Base-by-base conservation (phyloP, 2,888 invertebrate species). In the Lottia gigantea region DNA sequence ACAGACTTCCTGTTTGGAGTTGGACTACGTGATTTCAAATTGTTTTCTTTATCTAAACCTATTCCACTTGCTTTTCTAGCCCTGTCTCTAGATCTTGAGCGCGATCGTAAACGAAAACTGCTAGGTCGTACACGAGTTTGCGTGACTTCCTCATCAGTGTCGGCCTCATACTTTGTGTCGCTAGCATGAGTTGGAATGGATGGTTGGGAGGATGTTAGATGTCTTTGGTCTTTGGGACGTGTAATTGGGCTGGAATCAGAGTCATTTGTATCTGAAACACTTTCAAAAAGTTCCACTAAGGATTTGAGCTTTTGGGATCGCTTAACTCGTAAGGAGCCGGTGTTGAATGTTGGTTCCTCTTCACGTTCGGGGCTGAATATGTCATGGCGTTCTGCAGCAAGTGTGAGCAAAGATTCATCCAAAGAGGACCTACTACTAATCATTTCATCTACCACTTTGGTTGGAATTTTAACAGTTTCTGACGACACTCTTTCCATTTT, bases 211-310 rank as follows among this genome's bases (percentile, higher is more conserved):
- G 74, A 74, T 15, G 71, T 70, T 46, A 74, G 71, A 16, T 69
- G 68, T 2, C 72, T 66, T 25, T 63, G 14, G 46, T 71, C 66
- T 55, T 49, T 55, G 12, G 47, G 66, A 14, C 46, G 46, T 25
- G 46, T 66, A 12, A 66, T 72, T 15, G 68, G 70, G 67, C 71
- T 77, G 70, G 72, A 77, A 67, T 73, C 72, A 16, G 76, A 75
- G 45, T 75, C 64, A 61, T 75, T 77, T 16, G 75, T 74, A 64
- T 73, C 77, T 8, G 79, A 76, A 19, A 72, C 79, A 11, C 75
- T 79, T 73, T 85, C 85, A 79, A 85, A 84, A 62, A 80, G 74
- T 72, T 83, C 83, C 74, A 81, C 78, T 49, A 85, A 61, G 67
- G 79, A 82, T 66, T 83, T 77, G 66, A 85, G 75, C 68, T 84